Conservation (phyloP, 2,888 invertebrate genomes). For the Acronicta alni region DNA sequence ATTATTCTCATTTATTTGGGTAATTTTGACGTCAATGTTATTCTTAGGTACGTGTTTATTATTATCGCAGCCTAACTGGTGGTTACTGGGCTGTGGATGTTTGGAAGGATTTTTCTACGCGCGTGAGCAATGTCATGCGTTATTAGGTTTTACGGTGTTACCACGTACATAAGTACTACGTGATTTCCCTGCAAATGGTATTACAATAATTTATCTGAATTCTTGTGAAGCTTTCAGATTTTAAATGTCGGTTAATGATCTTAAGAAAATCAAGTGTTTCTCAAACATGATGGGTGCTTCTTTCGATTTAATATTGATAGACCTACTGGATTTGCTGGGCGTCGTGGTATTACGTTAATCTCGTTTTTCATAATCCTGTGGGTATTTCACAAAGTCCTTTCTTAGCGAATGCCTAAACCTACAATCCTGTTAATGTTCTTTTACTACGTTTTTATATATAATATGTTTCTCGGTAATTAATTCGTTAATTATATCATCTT, state of each 20-base stretch:
- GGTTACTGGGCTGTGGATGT: constrained; percentile 37
- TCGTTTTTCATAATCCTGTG: neutral
- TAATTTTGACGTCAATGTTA: constrained; percentile 57
- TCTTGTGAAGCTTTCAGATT: constrained; percentile 32
- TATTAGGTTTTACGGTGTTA: constrained; percentile 36
- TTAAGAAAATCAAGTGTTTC: constrained; percentile 16
- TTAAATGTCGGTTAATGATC: constrained; percentile 44
- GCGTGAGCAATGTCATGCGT: constrained; percentile 38
- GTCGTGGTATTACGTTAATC: neutral
- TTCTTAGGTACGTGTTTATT: constrained; percentile 36
- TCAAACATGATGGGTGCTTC: constrained; percentile 8
- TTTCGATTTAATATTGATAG: neutral
- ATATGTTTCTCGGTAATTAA: no score
- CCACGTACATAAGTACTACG: constrained; percentile 35
- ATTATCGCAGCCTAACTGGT: constrained; percentile 35
- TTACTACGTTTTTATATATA: no score
- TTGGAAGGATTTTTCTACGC: constrained; percentile 31
- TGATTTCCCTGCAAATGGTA: constrained; percentile 48
- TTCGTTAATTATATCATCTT: no score
- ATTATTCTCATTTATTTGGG: constrained; percentile 54
- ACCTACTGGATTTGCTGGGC: neutral
- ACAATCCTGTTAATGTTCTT: no score
- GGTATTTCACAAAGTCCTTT: no score
- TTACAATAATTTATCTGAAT: constrained; percentile 35
- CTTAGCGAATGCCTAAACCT: no score